A percentile compares a stretch with the other conserved stretches of the same genome.
These are phyloP conservation scores for Hoplostethus mediterraneus DNA, from an alignment of 2,797 vertebrate species.

Conservation along the genomic window DNA sequence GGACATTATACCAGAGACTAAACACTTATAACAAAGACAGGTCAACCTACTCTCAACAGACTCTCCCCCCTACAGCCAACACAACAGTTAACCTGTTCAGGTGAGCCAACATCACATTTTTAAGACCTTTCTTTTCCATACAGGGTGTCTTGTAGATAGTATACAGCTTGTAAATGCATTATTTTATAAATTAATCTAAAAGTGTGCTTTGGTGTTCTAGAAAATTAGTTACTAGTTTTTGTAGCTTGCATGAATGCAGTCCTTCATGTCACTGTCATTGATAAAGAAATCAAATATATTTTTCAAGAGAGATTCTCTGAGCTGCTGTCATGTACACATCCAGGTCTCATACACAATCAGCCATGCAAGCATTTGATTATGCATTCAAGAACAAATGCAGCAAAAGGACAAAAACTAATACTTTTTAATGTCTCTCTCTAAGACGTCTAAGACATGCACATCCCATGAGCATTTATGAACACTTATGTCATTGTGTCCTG, in stretches of 20 bases:
- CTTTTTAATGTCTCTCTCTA: no score
- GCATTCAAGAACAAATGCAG: no score
- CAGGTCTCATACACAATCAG: no score
- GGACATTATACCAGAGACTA: conserved; percentile 68
- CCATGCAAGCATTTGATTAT: no score
- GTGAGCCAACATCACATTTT: conserved; percentile 53
- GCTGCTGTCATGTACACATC: no score
- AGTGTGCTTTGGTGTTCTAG: not conserved
- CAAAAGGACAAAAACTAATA: no score
- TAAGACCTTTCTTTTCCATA: not conserved
- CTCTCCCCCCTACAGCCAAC: conserved; percentile 18
- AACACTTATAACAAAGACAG: conserved; percentile 52
- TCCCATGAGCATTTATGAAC: no score
- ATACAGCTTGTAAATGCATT: not conserved
- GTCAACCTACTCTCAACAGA: conserved; percentile 22
- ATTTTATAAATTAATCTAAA: not conserved
- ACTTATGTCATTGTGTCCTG: no score
- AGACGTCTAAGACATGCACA: no score
- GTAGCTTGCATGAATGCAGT: not conserved
- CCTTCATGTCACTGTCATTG: not conserved
- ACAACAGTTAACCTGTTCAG: conserved; percentile 47
- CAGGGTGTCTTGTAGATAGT: not conserved
- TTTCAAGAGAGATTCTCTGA: no score
- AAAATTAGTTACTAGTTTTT: not conserved
- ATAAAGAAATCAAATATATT: no score